phyloP scores from a whole-genome alignment of 2,797 vertebrate genomes.

The Hippoglossus hippoglossus region DNA sequence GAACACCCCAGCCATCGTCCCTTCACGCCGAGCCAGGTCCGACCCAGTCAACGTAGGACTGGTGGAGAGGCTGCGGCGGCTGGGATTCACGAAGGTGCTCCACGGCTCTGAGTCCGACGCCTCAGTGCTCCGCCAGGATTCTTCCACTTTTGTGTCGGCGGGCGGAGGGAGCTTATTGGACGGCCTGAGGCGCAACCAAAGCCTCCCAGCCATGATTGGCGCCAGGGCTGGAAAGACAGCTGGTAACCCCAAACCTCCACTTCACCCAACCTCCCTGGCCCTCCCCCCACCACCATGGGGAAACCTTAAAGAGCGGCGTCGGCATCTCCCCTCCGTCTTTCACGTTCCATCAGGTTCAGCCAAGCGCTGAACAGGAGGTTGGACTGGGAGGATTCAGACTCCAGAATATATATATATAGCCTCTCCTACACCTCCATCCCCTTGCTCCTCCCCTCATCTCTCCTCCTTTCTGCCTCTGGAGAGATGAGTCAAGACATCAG shows the following conservation, averaged over 20 bases:
- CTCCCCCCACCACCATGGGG: conserved; percentile 84
- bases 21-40: background rate
- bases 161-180: conserved; percentile 89
- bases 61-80: conserved; percentile 89
- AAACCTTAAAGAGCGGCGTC: conserved; percentile 80
- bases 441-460: conserved; percentile 13
- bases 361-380: conserved; percentile 61
- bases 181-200: conserved; percentile 94
- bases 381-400: background rate
- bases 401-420: too few species aligned
- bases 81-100: conserved; percentile 90
- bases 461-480: conserved; percentile 36
- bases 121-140: conserved; percentile 79
- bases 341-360: conserved; percentile 49
- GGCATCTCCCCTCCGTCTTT: conserved; percentile 65
- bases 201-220: conserved; percentile 92
- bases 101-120: conserved; percentile 69
- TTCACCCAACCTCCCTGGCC: conserved; percentile 85
- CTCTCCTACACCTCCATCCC: conserved; percentile 8
- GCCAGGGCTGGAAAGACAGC: conserved; percentile 81
- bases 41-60: conserved; percentile 84
- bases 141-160: conserved; percentile 88
- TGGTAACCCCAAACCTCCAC: conserved; percentile 70
- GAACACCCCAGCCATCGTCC: conserved; percentile 1
- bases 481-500: conserved; percentile 21